phyloP scores from a whole-genome alignment of 2,888 invertebrate species.

The Elaeidobius kamerunicus region DNA sequence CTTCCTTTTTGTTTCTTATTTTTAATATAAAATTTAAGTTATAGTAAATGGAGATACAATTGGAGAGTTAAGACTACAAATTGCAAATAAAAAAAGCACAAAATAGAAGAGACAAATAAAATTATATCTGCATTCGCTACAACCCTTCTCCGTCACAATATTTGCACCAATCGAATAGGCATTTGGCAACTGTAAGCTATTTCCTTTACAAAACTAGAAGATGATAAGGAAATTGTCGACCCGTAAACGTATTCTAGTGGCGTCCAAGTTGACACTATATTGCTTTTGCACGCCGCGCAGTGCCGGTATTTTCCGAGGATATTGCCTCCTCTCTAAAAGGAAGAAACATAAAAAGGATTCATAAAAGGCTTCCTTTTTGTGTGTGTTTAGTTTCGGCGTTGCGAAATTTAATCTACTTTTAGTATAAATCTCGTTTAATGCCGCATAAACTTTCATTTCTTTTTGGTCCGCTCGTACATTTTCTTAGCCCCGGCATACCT shows the following conservation, averaged over 20 bases:
- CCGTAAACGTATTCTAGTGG: constrained; percentile 32
- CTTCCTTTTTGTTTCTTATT: too few relatives aligned
- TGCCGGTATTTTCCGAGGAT: constrained; percentile 30
- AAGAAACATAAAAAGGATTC: constrained; percentile 30
- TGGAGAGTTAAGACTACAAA: too few relatives aligned
- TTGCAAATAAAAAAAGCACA: too few relatives aligned
- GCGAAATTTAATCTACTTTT: constrained; percentile 14
- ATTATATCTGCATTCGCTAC: background rate
- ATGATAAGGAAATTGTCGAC: constrained; percentile 34
- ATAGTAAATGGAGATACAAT: too few relatives aligned
- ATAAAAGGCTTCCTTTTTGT: constrained; percentile 25
- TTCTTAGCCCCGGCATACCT: too few relatives aligned
- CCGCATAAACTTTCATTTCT: constrained; percentile 5
- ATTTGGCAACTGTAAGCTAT: constrained; percentile 31
- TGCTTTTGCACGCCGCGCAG: constrained; percentile 26
- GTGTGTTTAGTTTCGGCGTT: constrained; percentile 19
- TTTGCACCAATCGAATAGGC: constrained; percentile 25
- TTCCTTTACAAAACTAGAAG: constrained; percentile 33
- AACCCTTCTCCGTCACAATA: background rate
- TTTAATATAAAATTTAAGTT: too few relatives aligned
- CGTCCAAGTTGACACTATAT: constrained; percentile 33
- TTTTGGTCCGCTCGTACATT: too few relatives aligned
- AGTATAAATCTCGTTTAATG: constrained; percentile 11
- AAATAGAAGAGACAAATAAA: too few relatives aligned
- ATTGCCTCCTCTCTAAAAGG: constrained; percentile 29